These are phyloP conservation scores for Lagorchestes hirsutus DNA, from an alignment of 2,797 vertebrate genomes.

Conservation along the genomic window DNA sequence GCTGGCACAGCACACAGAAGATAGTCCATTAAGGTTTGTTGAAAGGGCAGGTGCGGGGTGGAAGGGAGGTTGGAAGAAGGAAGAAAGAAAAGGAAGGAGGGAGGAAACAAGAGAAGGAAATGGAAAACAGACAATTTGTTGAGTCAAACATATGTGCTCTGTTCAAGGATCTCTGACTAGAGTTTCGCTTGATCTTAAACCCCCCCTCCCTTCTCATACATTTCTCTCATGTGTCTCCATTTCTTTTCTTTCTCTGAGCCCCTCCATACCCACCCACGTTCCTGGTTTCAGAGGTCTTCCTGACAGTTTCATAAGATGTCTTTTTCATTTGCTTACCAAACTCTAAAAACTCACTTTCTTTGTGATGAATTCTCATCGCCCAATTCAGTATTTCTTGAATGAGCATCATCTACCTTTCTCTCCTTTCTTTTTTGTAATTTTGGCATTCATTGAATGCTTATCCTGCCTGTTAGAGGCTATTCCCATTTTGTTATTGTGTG, in stretches of 20 bases:
- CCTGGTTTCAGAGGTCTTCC: neutral
- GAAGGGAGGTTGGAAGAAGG: neutral
- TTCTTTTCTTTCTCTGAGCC: neutral
- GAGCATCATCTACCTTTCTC: rapidly evolving
- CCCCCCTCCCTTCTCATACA: neutral
- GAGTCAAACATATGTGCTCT: neutral
- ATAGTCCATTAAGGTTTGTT: neutral
- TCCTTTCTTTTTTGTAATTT: neutral
- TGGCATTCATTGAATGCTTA: neutral
- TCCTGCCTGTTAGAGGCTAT: neutral
- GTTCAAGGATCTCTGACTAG: neutral
- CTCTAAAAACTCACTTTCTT: neutral
- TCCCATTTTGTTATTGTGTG: neutral
- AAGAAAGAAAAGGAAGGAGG: neutral
- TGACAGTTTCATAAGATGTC: neutral
- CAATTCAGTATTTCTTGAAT: neutral
- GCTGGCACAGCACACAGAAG: neutral
- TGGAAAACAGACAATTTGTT: neutral
- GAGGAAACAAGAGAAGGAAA: neutral
- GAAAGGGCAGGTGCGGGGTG: neutral
- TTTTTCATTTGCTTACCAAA: neutral
- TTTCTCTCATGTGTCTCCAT: neutral
- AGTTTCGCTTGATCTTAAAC: neutral
- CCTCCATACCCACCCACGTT: neutral
- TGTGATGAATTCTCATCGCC: neutral